Evolutionary conservation across 1,140 invertebrate species (phyloP), one percentile per base, ranked within the genome.

Genomic region (Drosophila suzukii): DNA sequence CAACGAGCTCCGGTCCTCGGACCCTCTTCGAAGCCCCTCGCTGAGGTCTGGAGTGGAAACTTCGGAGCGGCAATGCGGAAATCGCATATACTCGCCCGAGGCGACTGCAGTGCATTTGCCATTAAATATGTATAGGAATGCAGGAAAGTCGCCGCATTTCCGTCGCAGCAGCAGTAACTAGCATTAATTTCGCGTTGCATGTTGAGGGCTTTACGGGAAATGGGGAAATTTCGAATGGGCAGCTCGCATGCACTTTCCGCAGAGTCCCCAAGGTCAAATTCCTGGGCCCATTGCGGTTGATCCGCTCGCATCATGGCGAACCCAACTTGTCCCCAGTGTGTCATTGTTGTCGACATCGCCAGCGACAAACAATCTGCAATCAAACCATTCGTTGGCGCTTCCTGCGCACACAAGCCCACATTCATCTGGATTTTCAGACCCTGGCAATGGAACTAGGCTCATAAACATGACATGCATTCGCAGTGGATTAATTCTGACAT

Each of bases 301-400:
- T 71, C 43, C 65, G 13, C 20, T 49, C 51, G 50, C 67, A 71
- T 70, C 50, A 27, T 53, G 57, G 56, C 61, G 13, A 63, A 24
- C 38, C 36, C 65, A 65, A 44, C 62, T 53, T 71, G 58, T 72
- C 80, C 62, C 72, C 78, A 67, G 72, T 78, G 79, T 80, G 84
- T 75, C 79, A 83, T 72, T 83, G 74, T 68, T 81, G 85, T 89
- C 82, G 83, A 88, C 83, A 88, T 82, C 79, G 75, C 68, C 84
- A 84, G 81, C 44, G 80, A 84, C 84, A 89, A 89, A 81, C 84
- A 89, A 84, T 89, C 84, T 78, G 84, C 84, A 89, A 89, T 84
- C 84, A 84, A 84, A 78, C 84, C 78, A 75, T 88, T 88, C 76
- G 83, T 81, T 62, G 60, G 51, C 51, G 39, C 51, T 49, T 56